phyloP scores from a whole-genome alignment of 2,113 vertebrate genomes.

The Desmodus rotundus region DNA sequence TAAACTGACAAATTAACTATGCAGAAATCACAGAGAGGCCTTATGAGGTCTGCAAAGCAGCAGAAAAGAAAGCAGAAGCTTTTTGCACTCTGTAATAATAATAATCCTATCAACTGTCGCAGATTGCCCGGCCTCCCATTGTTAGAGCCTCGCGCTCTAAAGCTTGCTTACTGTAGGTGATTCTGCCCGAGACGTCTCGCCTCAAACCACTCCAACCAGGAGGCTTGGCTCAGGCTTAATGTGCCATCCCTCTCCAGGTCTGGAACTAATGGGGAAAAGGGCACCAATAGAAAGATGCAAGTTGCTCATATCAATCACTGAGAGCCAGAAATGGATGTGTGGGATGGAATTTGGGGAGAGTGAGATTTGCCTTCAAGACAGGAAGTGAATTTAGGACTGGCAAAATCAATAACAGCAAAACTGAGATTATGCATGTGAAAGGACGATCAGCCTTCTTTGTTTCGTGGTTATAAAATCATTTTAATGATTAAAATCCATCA shows the following conservation, averaged over 20 bases:
- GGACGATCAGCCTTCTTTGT: conserved; percentile 61
- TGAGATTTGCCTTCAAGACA: conserved; percentile 38
- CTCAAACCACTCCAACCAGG: conserved; percentile 14
- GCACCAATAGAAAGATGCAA: background rate
- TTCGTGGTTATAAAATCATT: conserved; percentile 75
- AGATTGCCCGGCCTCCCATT: conserved; percentile 65
- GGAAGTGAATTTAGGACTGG: conserved; percentile 37
- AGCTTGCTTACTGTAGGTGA: conserved; percentile 56
- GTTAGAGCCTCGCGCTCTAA: conserved; percentile 15
- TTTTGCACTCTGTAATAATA: conserved; percentile 72
- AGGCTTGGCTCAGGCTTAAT: background rate
- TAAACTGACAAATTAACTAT: conserved; percentile 87
- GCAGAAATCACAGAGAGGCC: conserved; percentile 78
- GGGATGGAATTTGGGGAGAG: conserved; percentile 39
- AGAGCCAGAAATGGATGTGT: conserved; percentile 19
- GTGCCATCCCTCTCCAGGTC: background rate
- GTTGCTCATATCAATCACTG: background rate
- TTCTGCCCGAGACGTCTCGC: conserved; percentile 26
- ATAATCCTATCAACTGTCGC: conserved; percentile 73
- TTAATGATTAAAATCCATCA: conserved; percentile 76
- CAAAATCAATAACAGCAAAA: conserved; percentile 62
- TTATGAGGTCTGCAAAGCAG: conserved; percentile 78
- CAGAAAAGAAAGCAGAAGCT: conserved; percentile 76
- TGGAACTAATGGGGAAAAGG: background rate
- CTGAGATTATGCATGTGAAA: conserved; percentile 40